Evolutionary conservation across 2,888 invertebrate genomes (phyloP), one percentile per base, ranked within the genome.

Genomic region (Tuta absoluta): DNA sequence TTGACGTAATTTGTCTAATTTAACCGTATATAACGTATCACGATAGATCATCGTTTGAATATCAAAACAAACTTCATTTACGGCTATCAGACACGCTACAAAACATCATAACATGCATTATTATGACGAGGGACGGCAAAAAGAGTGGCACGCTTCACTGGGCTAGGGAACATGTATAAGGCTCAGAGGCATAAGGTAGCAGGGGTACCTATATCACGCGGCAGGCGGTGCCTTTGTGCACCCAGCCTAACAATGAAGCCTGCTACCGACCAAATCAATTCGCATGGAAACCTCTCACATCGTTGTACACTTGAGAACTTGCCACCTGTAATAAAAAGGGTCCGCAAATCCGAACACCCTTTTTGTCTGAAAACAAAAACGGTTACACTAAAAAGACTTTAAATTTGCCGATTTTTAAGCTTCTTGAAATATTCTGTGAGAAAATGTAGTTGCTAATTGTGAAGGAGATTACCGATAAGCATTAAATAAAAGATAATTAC

Each of bases 251-350:
- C 83, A 84, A 85, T 78, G 71, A 72, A 49, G 67, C 48, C 68
- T 63, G 83, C 86, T 86, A 85, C 87, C 74, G 84, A 75, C 66
- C 66, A 69, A 68, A 68, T 65, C 72, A 76, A 82, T 82, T 82
- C 84, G 80, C 79, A 81, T 77, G 84, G 81, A 86, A 84, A 79
- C 77, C 75, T 70, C 78, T 76, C 84, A 81, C 81, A 75, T 82
- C 81, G 79, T 72, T 86, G 85, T 76, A 78, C 90, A 91, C 89
- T 91, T 91, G 84, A 88, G 80, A 78, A 80, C 80, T 87, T 81
- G 81, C 85, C 89, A 91, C 89, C 87, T 90, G 86, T 74, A 75
- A 83, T 83, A 86, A 88, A 88, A 86, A 84, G 77, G 73, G 67
- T 68, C 56, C 17, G 56, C 56, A 56, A 56, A 56, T 56, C 56